These are phyloP conservation scores for Eretmocerus hayati DNA, from an alignment of 2,888 invertebrate genomes.

Conservation along the genomic window DNA sequence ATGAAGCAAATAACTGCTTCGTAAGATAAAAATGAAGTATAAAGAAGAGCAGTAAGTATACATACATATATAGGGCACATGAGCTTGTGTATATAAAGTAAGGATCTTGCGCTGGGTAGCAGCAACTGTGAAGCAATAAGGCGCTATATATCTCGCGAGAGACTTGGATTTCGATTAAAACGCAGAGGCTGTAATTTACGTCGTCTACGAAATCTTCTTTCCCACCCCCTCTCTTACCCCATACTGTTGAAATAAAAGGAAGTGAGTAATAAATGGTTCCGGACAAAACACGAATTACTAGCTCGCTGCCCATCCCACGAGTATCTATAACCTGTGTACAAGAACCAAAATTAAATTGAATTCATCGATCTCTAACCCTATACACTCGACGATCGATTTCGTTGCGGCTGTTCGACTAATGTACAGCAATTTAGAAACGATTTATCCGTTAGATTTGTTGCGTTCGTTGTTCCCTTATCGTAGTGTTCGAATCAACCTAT, in stretches of 20 bases:
- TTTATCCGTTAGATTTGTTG: too few species aligned
- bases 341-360: slow-evolving; percentile 22
- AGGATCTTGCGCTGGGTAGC: slow-evolving; percentile 6
- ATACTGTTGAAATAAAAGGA: slow-evolving; percentile 17
- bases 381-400: too few species aligned
- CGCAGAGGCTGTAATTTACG: slow-evolving; percentile 21
- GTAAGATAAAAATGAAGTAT: too few species aligned
- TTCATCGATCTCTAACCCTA: slow-evolving; percentile 3
- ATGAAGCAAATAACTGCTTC: too few species aligned
- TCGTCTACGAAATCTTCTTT: slow-evolving; percentile 19
- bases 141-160: slow-evolving; percentile 37
- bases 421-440: too few species aligned
- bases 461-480: too few species aligned
- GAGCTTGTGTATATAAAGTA: not conserved
- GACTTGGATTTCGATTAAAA: slow-evolving; percentile 23
- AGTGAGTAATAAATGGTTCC: slow-evolving; percentile 22
- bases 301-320: slow-evolving; percentile 1
- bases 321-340: not conserved
- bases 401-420: too few species aligned
- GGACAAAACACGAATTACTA: slow-evolving; percentile 21
- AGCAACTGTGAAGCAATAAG: slow-evolving; percentile 37
- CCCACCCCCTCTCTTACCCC: not conserved
- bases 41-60: too few species aligned
- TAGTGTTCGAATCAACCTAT: too few species aligned
- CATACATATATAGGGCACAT: too few species aligned